phyloP scores from a whole-genome alignment of 2,888 invertebrate genomes.

The Hypselothyrea guttata region DNA sequence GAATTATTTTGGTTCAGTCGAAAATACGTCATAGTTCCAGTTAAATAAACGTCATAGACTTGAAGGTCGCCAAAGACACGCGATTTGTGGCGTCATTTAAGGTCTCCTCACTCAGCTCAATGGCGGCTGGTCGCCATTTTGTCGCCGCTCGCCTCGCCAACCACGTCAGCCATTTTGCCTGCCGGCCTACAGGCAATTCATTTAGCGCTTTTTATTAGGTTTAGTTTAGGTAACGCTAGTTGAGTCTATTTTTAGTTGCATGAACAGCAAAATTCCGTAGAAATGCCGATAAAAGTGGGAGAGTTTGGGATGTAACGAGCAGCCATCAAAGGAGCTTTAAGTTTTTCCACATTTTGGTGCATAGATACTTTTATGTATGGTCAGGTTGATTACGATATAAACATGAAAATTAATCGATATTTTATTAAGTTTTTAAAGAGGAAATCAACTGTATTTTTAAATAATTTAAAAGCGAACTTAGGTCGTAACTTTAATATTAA shows the following conservation, averaged over 20 bases:
- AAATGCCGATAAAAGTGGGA: not conserved
- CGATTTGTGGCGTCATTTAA: conserved; percentile 45
- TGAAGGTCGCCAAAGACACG: conserved; percentile 41
- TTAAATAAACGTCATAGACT: conserved; percentile 7
- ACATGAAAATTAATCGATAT: too few relatives aligned
- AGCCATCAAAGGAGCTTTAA: conserved; percentile 7
- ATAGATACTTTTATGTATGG: not conserved
- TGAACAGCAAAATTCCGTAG: too few relatives aligned
- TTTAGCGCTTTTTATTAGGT: conserved; percentile 14
- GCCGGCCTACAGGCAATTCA: conserved; percentile 24
- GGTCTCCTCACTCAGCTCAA: conserved; percentile 9
- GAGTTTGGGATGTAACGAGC: not conserved
- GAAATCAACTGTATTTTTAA: too few relatives aligned
- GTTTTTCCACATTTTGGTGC: conserved; percentile 2
- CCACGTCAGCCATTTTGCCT: conserved; percentile 25
- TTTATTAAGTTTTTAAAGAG: too few relatives aligned
- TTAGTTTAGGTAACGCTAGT: conserved; percentile 12
- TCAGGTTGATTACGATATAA: too few relatives aligned
- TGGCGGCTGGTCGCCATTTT: conserved; percentile 44
- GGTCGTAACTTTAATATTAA: too few relatives aligned
- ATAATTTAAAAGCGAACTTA: too few relatives aligned
- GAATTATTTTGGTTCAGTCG: not conserved
- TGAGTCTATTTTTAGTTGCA: conserved; percentile 37
- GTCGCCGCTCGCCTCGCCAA: conserved; percentile 15
- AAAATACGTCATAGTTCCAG: conserved; percentile 25